These are phyloP conservation scores for Picus viridis DNA, from an alignment of 2,797 vertebrate species.

Conservation along the genomic window DNA sequence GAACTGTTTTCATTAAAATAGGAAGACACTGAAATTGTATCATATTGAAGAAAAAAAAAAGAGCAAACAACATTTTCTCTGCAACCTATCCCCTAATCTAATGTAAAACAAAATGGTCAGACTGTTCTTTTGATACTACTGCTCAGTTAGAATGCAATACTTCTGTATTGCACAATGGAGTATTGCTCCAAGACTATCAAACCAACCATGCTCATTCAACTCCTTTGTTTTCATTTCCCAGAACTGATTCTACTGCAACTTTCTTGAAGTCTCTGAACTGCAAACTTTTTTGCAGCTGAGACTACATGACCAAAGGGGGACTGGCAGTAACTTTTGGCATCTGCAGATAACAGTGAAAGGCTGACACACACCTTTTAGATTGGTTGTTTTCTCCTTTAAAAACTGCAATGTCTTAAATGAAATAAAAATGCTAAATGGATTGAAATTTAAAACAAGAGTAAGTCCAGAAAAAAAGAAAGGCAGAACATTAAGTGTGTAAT, in stretches of 20 bases:
- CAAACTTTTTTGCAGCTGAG: background rate
- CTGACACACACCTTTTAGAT: background rate
- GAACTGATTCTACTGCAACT: background rate
- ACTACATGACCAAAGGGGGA: accelerated
- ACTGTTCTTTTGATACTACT: background rate
- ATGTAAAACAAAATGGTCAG: background rate
- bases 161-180: background rate
- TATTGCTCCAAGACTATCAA: background rate
- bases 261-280: background rate
- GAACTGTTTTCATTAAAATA: background rate
- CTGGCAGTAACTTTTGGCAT: background rate
- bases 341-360: background rate
- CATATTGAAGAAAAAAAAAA: background rate
- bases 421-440: background rate
- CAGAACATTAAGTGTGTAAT: background rate
- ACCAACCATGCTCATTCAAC: background rate
- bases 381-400: background rate
- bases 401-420: background rate
- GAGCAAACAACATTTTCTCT: background rate
- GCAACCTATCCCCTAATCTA: background rate
- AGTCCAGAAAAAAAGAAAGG: background rate
- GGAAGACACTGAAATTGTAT: background rate
- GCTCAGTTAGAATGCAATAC: background rate
- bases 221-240: background rate
- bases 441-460: background rate